Evolutionary conservation across 2,888 invertebrate genomes (phyloP).

Genomic region (Synergus japonicus): DNA sequence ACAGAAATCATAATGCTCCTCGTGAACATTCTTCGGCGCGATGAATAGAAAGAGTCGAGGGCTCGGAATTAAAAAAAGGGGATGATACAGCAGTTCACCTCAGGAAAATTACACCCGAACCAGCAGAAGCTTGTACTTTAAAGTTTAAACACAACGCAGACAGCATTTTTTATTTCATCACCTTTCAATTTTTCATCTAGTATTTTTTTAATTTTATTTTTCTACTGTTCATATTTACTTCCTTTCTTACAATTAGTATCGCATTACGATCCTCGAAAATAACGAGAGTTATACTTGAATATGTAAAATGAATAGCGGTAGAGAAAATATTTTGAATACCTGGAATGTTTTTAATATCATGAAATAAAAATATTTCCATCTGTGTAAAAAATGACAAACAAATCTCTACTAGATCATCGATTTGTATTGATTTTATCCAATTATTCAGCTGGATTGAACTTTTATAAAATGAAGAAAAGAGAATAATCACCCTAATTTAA

Average conservation of each 20-base stretch:
- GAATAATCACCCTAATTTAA: neutral
- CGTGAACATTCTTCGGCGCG: conserved; percentile 17
- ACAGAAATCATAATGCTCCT: conserved; percentile 21
- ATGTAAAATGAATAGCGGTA: too few relatives aligned
- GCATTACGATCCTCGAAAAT: too few relatives aligned
- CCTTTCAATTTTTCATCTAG: neutral
- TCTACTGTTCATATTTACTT: too few relatives aligned
- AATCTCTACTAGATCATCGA: neutral
- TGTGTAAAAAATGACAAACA: neutral
- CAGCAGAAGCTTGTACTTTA: neutral
- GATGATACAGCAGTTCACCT: conserved; percentile 18
- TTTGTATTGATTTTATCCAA: neutral
- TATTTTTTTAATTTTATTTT: neutral
- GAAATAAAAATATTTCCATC: neutral
- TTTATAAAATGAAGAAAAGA: neutral
- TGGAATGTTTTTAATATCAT: neutral
- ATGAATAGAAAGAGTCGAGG: conserved; percentile 18
- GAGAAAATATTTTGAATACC: neutral
- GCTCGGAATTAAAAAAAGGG: conserved; percentile 31
- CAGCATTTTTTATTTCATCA: neutral
- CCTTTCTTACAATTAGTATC: too few relatives aligned
- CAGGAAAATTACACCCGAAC: conserved; percentile 11
- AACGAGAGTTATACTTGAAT: neutral
- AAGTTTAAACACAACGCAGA: neutral
- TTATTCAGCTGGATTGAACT: neutral